Evolutionary conservation across 2,797 vertebrate species (phyloP), one percentile per base, ranked within the genome.

Genomic region (Prunella strophiata): DNA sequence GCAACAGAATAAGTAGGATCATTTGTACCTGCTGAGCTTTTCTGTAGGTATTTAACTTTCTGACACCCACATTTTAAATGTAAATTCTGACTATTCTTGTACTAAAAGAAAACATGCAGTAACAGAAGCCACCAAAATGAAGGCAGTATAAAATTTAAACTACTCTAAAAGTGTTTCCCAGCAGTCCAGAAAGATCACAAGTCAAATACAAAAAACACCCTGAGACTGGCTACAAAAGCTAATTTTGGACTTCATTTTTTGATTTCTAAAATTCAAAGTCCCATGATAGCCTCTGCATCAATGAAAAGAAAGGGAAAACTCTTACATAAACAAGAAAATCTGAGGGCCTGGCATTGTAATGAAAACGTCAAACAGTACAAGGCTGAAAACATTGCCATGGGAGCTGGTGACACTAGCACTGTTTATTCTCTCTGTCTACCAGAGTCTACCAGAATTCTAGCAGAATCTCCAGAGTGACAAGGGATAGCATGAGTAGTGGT

Each of bases 21-120:
- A 78, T 84, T 94, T 93, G 66, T 66, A 94, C 83, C 85, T 77
- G 67, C 88, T 48, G 89, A 61, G 80, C 52, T 93, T 68, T 88
- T 84, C 57, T 51, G 27, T 40, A n/a, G 34, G 40, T 77, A 62
- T 81, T 95, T 57, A 71, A 76, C n/a, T 66, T 89, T 59, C 65
- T 47, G 79, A 93, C 89, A 77, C 32, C 10, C 36, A 78, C 61
- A 54, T 65, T 88, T 91, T 48, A 62, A 80, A 71, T 38, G 40
- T 8, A 85, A 85, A 77, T 93, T 71, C 55, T 52, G 23, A 23
- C 71, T 76, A 34, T 87, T 89, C 47, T 85, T 88, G 71, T 76
- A 54, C 23, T 42, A 13, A 45, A 76, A 93, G 26, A 76, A 85
- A 93, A 58, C 36, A 57, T 3, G 17, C 52, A 83, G 34, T 63